Percentiles rank a stretch among this genome's conserved stretches.
Conservation (phyloP, 2,113 vertebrate species). For the Heterotilapia buettikoferi region DNA sequence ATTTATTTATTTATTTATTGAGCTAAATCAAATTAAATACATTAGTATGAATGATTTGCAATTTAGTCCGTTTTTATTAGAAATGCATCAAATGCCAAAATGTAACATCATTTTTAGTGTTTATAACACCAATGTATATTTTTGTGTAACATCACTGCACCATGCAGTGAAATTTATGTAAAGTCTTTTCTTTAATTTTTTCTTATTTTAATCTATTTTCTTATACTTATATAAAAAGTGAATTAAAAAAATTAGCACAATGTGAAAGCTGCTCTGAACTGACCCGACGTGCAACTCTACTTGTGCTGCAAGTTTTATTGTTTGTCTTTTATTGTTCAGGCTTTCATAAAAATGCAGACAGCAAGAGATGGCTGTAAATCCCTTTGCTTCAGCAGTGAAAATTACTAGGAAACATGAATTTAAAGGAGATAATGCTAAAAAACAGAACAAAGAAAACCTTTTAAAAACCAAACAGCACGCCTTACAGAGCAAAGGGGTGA, state of each 20-base stretch:
- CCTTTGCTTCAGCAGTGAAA: background rate
- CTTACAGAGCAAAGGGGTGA: background rate
- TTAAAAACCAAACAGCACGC: background rate
- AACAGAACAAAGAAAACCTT: background rate
- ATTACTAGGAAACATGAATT: background rate
- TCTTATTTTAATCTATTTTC: background rate
- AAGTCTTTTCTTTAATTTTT: background rate
- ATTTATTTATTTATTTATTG: background rate
- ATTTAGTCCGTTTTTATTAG: background rate
- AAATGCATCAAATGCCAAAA: background rate
- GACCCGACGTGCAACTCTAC: background rate
- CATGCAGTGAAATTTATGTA: background rate
- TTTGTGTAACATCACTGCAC: background rate
- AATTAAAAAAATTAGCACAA: background rate
- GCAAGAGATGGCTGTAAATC: background rate
- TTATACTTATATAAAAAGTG: background rate
- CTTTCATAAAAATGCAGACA: background rate
- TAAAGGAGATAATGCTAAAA: background rate
- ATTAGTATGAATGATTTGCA: background rate
- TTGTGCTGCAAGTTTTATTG: background rate
- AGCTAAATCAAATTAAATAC: background rate
- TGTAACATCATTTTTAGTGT: background rate
- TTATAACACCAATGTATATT: background rate
- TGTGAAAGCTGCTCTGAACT: background rate
- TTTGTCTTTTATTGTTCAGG: background rate